phyloP scores from a whole-genome alignment of 2,888 invertebrate species.

The Tineola bisselliella region DNA sequence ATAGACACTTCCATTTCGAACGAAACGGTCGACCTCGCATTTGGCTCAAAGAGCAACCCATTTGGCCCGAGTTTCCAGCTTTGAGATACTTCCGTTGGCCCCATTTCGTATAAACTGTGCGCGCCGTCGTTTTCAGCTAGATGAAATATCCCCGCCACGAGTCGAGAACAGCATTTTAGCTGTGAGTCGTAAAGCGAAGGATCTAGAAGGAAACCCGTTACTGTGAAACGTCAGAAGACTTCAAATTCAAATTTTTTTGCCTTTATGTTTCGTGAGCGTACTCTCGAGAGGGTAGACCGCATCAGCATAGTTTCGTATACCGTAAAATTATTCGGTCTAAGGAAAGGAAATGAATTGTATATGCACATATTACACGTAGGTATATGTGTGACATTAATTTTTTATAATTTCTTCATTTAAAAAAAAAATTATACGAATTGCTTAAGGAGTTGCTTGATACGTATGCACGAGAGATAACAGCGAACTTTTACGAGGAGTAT shows the following conservation, averaged over 20 bases:
- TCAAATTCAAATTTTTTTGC: constrained; percentile 63
- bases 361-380: constrained; percentile 22
- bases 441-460: background rate
- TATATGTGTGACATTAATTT: background rate
- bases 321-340: background rate
- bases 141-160: constrained; percentile 17
- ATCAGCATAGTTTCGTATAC: constrained; percentile 32
- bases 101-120: constrained; percentile 39
- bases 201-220: constrained; percentile 41
- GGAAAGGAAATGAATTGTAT: constrained; percentile 48
- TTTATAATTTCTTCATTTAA: background rate
- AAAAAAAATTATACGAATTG: background rate
- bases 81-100: constrained; percentile 45
- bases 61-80: constrained; percentile 41
- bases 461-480: too few species aligned
- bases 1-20: constrained; percentile 43
- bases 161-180: constrained; percentile 55
- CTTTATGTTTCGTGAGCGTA: constrained; percentile 24
- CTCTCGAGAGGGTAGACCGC: constrained; percentile 29
- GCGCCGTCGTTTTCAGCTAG: constrained; percentile 39
- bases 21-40: constrained; percentile 52
- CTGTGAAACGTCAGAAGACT: constrained; percentile 44
- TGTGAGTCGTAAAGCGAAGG: constrained; percentile 53
- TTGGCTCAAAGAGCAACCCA: constrained; percentile 53
- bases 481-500: background rate